phyloP scores from a whole-genome alignment of 2,113 vertebrate species.

The Lagopus leucura region DNA sequence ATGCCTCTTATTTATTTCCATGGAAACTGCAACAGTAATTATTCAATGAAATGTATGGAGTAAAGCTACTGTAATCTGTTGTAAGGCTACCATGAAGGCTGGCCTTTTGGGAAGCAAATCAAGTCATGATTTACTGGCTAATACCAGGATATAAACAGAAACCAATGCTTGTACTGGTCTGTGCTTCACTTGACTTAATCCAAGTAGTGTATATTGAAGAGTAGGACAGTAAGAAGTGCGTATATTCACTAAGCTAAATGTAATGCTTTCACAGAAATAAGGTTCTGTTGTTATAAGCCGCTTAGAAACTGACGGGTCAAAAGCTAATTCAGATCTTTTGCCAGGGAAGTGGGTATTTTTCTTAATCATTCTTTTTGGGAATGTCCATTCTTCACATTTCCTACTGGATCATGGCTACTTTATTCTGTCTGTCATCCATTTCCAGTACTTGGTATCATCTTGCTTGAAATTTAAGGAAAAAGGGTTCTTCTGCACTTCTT shows the following conservation, averaged over 20 bases:
- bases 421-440: not conserved
- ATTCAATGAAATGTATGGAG: not conserved
- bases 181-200: not conserved
- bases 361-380: not conserved
- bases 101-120: not conserved
- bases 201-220: not conserved
- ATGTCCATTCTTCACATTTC: not conserved
- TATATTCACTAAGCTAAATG: not conserved
- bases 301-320: not conserved
- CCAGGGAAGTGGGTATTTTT: not conserved
- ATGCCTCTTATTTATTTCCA: too few relatives aligned
- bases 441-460: not conserved
- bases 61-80: not conserved
- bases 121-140: not conserved
- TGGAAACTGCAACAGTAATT: not conserved
- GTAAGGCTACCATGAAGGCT: not conserved
- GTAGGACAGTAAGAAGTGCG: not conserved
- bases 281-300: not conserved
- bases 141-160: not conserved
- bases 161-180: not conserved
- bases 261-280: not conserved
- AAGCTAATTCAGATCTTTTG: not conserved
- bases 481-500: not conserved
- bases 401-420: not conserved
- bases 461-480: not conserved